Conservation (phyloP, 2,888 invertebrate species). For the Mesoligia furuncula region DNA sequence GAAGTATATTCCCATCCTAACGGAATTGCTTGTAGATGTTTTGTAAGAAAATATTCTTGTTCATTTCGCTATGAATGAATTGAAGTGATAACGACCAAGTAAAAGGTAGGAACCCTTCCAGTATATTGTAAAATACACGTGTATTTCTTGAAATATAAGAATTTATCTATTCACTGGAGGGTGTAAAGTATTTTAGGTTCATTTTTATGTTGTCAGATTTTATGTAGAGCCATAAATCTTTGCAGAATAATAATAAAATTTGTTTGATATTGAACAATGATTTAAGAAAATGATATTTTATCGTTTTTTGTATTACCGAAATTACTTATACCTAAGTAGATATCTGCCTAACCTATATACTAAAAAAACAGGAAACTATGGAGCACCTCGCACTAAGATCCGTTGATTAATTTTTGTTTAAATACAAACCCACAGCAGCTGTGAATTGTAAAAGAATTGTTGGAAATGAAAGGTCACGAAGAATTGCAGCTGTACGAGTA, state of each 20-base stretch:
- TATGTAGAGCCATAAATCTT: constrained; percentile 10
- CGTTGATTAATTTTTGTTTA: constrained; percentile 1
- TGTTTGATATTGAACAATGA: background rate
- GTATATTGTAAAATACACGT: constrained; percentile 7
- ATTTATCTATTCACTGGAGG: constrained; percentile 21
- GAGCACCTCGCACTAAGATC: background rate
- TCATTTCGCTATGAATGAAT: constrained; percentile 23
- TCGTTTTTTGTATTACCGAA: background rate
- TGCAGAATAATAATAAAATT: background rate
- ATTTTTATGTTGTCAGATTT: constrained; percentile 22
- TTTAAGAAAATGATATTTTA: background rate
- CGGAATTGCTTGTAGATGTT: constrained; percentile 3
- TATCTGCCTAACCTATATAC: background rate
- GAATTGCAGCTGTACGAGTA: background rate
- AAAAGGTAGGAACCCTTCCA: constrained; percentile 19
- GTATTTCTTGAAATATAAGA: constrained; percentile 11
- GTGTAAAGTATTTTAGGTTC: background rate
- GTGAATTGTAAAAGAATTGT: background rate
- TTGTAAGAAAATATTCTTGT: constrained; percentile 5
- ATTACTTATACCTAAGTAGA: background rate
- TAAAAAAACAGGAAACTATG: background rate
- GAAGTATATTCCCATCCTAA: constrained; percentile 5
- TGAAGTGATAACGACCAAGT: constrained; percentile 30
- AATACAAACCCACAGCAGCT: background rate
- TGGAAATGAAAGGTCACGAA: constrained; percentile 3